Evolutionary conservation across 1,140 invertebrate species (phyloP), one percentile per base, ranked within the genome.

Genomic region (Nasonia longicornis): DNA sequence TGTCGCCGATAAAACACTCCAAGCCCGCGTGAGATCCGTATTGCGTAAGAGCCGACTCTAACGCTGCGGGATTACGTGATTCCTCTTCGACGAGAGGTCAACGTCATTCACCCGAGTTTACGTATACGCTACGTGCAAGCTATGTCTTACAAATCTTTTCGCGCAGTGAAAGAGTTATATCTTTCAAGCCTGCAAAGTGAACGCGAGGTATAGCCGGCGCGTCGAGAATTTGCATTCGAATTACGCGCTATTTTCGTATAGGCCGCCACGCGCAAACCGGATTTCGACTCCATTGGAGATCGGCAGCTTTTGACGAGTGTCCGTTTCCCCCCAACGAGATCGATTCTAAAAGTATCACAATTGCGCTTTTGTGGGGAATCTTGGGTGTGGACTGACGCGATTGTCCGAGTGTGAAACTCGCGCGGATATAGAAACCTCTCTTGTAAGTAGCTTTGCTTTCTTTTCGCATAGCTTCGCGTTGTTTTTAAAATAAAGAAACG

Each of bases 161-260:
- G 22, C 22, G 26, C 26, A 58, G 52, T 3, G 45, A 64, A 64
- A n/a, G 63, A 22, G 20, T 64, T n/a, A 22, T 26, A 22, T 26
- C 22, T 64, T 2, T 22, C 63, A 22, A 35, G 31, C 3, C 3
- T 35, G 31, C 63, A 64, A 16, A 11, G n/a, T 16, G n/a, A 22
- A 64, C 4, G 63, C 2, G 12, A 20, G 26, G 26, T 29, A 26
- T 7, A 35, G 31, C 31, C 31, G 35, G 20, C 16, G 35, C 69
- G 31, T 58, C n/a, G 42, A n/a, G 26, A 11, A 72, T 79, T 79
- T 79, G 52, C 52, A 79, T 79, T 52, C 58, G 77, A 79, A 79
- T 72, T 45, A 45, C 22, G 31, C 42, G 48, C 48, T 79, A 79
- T 79, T 79, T 72, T 79, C 48, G 67, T 58, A 42, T 38, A 26